phyloP scores from a whole-genome alignment of 2,113 vertebrate genomes.

The Orientallactaga bullata region DNA sequence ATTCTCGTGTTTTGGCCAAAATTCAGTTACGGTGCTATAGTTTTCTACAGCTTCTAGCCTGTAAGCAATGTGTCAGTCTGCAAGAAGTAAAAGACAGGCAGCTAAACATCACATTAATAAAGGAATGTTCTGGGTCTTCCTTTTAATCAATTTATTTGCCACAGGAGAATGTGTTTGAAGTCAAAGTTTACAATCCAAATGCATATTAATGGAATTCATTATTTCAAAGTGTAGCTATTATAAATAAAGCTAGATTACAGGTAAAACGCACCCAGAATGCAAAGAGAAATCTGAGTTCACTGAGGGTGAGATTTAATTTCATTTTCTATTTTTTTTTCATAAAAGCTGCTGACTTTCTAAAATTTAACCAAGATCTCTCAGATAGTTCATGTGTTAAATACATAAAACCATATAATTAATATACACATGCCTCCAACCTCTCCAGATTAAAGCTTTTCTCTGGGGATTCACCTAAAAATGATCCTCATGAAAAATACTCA shows the following conservation, averaged over 20 bases:
- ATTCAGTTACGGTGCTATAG: not conserved
- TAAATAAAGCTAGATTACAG: constrained; percentile 13
- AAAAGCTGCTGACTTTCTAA: not conserved
- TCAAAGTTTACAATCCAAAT: constrained; percentile 41
- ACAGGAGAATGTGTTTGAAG: constrained; percentile 32
- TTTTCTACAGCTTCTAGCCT: not conserved
- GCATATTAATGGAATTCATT: constrained; percentile 23
- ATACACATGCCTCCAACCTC: not conserved
- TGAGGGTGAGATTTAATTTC: not conserved
- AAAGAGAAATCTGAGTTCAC: not conserved
- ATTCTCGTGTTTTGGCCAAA: constrained; percentile 60
- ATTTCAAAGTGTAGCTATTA: not conserved
- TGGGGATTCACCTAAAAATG: not conserved
- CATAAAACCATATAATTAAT: not conserved
- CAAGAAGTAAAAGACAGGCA: not conserved
- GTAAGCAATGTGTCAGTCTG: not conserved
- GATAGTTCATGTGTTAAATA: not conserved
- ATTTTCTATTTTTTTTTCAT: not conserved
- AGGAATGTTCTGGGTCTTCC: constrained; percentile 30
- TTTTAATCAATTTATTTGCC: constrained; percentile 61
- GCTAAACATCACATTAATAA: constrained; percentile 2
- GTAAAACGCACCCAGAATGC: not conserved
- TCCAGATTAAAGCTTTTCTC: not conserved
- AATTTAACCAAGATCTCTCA: not conserved
- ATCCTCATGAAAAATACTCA: not conserved